Evolutionary conservation across 2,888 invertebrate species (phyloP).

Genomic region (Drosophila paracracens): DNA sequence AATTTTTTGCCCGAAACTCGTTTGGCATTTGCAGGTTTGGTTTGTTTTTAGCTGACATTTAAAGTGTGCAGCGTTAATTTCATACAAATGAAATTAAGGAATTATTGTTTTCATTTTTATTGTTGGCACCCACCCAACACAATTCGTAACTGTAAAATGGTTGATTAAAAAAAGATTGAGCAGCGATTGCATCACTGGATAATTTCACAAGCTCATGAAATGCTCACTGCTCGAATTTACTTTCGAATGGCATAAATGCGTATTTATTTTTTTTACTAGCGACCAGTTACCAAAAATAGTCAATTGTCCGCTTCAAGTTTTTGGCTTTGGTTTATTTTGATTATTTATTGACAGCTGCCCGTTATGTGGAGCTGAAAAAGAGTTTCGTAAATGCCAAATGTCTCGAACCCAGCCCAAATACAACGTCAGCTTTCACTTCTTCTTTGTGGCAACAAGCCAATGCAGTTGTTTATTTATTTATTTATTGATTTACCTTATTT

Average conservation of each 20-base stretch:
- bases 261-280: slow-evolving; percentile 69
- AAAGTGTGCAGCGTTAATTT: slow-evolving; percentile 50
- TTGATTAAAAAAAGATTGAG: slow-evolving; percentile 2
- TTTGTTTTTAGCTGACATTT: slow-evolving; percentile 62
- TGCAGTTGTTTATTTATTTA: slow-evolving; percentile 46
- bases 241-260: slow-evolving; percentile 26
- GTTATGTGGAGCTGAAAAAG: slow-evolving; percentile 63
- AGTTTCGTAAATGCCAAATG: slow-evolving; percentile 70
- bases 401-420: slow-evolving; percentile 30
- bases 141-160: slow-evolving; percentile 25
- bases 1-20: slow-evolving; percentile 57
- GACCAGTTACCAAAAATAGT: slow-evolving; percentile 73
- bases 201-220: slow-evolving; percentile 77
- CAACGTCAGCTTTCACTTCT: slow-evolving; percentile 63
- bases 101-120: slow-evolving; percentile 1
- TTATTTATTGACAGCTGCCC: slow-evolving; percentile 78
- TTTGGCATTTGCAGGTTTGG: slow-evolving; percentile 53
- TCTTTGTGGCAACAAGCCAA: slow-evolving; percentile 26
- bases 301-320: slow-evolving; percentile 56
- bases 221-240: slow-evolving; percentile 34
- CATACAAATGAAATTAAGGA: slow-evolving; percentile 3
- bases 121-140: slow-evolving; percentile 33
- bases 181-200: slow-evolving; percentile 64
- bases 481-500: slow-evolving; percentile 69
- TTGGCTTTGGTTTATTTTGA: slow-evolving; percentile 70